Percentiles rank a stretch among this genome's conserved stretches.
These are phyloP conservation scores for Stenopsyche tienmushanensis DNA, from an alignment of 1,140 invertebrate species.

Conservation along the genomic window DNA sequence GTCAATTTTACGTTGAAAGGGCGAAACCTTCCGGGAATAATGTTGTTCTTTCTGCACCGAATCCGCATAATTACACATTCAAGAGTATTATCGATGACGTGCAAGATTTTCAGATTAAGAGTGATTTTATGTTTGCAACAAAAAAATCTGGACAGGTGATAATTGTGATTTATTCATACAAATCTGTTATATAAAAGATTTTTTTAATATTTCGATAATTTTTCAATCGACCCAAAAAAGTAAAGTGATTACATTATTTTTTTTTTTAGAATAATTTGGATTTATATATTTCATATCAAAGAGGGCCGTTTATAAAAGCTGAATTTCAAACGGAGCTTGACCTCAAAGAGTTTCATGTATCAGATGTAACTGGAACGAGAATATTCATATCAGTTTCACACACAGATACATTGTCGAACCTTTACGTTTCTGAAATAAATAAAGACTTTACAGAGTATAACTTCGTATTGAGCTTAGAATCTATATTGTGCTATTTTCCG, in stretches of 20 bases:
- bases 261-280: slow-evolving; percentile 57
- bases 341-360: slow-evolving; percentile 74
- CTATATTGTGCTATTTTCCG: slow-evolving; percentile 82
- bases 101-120: slow-evolving; percentile 79
- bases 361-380: slow-evolving; percentile 77
- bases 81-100: slow-evolving; percentile 66
- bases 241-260: background rate
- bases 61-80: slow-evolving; percentile 47
- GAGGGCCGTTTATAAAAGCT: slow-evolving; percentile 68
- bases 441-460: slow-evolving; percentile 57
- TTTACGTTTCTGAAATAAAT: slow-evolving; percentile 74
- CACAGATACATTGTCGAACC: slow-evolving; percentile 68
- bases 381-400: slow-evolving; percentile 84
- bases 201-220: background rate
- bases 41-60: slow-evolving; percentile 60
- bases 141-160: slow-evolving; percentile 58
- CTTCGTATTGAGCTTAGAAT: slow-evolving; percentile 79
- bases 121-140: slow-evolving; percentile 83
- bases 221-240: no score
- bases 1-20: slow-evolving; percentile 69
- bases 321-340: slow-evolving; percentile 71
- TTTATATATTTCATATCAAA: slow-evolving; percentile 76
- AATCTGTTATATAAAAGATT: no score
- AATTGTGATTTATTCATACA: slow-evolving; percentile 21
- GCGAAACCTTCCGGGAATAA: slow-evolving; percentile 63